Evolutionary conservation across 2,797 vertebrate species (phyloP).

Genomic region (Mus caroli): DNA sequence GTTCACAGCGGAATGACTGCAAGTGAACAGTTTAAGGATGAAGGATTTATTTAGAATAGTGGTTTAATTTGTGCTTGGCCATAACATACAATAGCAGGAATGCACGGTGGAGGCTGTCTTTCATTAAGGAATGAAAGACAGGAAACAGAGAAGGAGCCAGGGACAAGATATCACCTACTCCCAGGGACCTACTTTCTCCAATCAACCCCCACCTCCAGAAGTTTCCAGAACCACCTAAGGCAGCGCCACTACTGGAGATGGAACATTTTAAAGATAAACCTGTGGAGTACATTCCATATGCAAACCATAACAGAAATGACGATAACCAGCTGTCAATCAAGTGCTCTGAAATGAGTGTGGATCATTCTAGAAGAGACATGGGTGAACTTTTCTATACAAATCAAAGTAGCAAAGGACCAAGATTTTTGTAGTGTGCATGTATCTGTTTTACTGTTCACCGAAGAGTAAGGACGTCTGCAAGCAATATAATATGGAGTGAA

Average conservation of each 20-base stretch:
- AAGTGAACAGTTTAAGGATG: neutral
- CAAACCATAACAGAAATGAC: neutral
- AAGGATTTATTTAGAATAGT: neutral
- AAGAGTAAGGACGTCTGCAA: neutral
- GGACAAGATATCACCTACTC: neutral
- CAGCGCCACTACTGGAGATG: neutral
- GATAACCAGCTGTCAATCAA: neutral
- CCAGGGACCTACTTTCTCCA: neutral
- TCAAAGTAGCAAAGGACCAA: neutral
- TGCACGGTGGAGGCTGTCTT: neutral
- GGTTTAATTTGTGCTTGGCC: neutral
- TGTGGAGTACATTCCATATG: neutral
- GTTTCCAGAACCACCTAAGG: neutral
- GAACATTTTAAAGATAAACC: neutral
- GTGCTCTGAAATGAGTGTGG: neutral
- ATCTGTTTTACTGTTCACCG: neutral
- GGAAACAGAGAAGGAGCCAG: neutral
- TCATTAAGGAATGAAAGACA: neutral
- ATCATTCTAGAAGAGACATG: neutral
- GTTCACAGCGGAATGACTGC: neutral
- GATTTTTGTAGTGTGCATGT: neutral
- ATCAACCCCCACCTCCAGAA: neutral
- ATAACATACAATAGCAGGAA: neutral
- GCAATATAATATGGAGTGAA: neutral
- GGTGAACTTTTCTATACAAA: conserved; percentile 10